Evolutionary conservation across 2,888 invertebrate genomes (phyloP).

Genomic region (Parnassius smintheus): DNA sequence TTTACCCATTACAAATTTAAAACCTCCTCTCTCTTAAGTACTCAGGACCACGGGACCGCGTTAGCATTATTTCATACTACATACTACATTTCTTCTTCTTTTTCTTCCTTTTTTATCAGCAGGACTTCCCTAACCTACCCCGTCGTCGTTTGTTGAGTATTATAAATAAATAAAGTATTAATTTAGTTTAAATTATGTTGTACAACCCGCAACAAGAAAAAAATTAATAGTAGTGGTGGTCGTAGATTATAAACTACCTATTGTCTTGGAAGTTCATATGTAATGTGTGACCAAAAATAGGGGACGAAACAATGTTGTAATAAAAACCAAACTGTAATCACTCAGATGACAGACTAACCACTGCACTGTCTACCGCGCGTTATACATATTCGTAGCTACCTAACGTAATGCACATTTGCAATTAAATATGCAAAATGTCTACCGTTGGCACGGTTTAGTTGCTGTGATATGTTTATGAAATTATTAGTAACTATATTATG

Average conservation of each 20-base stretch:
- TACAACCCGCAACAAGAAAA: neutral
- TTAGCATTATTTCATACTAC: too few species aligned
- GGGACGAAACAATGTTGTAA: neutral
- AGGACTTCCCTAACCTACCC: too few species aligned
- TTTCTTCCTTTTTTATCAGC: too few species aligned
- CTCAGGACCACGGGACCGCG: too few species aligned
- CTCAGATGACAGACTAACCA: too few species aligned
- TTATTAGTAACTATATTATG: neutral
- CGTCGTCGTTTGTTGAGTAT: too few species aligned
- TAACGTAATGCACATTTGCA: slow-evolving; percentile 35
- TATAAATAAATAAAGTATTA: too few species aligned
- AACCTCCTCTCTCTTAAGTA: too few species aligned
- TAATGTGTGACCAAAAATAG: neutral
- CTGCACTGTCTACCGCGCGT: slow-evolving; percentile 42
- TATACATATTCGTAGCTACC: slow-evolving; percentile 44
- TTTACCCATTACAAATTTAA: too few species aligned
- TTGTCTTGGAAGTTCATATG: slow-evolving; percentile 43
- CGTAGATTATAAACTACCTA: slow-evolving; percentile 23
- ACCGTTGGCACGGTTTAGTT: slow-evolving; percentile 4
- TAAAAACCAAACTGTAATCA: too few species aligned
- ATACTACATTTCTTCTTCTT: too few species aligned
- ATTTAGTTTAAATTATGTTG: too few species aligned
- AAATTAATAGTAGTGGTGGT: slow-evolving; percentile 6
- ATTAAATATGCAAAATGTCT: slow-evolving; percentile 22
- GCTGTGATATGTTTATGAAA: slow-evolving; percentile 4